Percentiles rank a stretch among this genome's conserved stretches.
Evolutionary conservation across 2,888 invertebrate species (phyloP).

Genomic region (Yponomeuta plumbellus): DNA sequence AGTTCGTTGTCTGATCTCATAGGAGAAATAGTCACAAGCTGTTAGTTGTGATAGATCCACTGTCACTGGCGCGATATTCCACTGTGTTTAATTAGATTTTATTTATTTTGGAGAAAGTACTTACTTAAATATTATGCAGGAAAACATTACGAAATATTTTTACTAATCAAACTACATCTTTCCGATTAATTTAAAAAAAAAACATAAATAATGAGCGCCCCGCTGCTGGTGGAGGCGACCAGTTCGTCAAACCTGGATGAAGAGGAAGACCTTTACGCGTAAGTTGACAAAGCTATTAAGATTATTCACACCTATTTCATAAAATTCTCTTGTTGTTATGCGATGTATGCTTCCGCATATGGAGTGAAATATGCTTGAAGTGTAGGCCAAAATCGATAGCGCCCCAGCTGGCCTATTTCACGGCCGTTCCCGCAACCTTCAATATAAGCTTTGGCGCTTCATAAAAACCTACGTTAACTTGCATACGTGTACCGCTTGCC

Average conservation of each 20-base stretch:
- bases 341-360: not conserved
- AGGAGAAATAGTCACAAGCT: not conserved
- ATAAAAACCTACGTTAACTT: not conserved
- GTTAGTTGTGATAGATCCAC: no score
- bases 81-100: no score
- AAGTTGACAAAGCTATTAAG: slow-evolving; percentile 31
- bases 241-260: slow-evolving; percentile 51
- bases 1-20: not conserved
- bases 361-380: not conserved
- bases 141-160: no score
- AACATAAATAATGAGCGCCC: slow-evolving; percentile 43
- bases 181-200: slow-evolving; percentile 17
- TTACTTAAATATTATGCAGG: no score
- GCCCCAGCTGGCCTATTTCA: slow-evolving; percentile 4
- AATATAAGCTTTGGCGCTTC: not conserved
- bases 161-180: no score
- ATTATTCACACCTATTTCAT: not conserved
- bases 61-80: no score
- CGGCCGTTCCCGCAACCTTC: slow-evolving; percentile 6
- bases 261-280: slow-evolving; percentile 53
- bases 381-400: slow-evolving; percentile 3
- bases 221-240: slow-evolving; percentile 50
- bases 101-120: no score
- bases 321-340: not conserved
- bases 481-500: no score